Evolutionary conservation across 2,113 vertebrate genomes (phyloP), one percentile per base, ranked within the genome.

Genomic region (Panthera uncia): DNA sequence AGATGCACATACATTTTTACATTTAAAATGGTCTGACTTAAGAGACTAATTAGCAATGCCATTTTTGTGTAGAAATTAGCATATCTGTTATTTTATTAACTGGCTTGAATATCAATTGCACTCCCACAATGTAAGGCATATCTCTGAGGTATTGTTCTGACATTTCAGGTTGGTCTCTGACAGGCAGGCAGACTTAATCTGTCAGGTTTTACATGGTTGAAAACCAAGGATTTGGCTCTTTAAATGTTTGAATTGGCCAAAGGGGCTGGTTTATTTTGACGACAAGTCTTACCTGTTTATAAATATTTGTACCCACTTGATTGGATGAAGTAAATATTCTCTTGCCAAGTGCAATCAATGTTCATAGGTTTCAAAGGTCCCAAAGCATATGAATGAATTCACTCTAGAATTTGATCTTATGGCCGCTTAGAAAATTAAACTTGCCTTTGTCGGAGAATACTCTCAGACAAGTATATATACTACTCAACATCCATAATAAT

Each of bases 31-130:
- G 50, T 82, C 84, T 94, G 88, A 95, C 66, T 97, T 97, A 83
- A 92, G 31, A 97, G 87, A 93, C 86, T 97, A 97, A 98, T 97
- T 98, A 98, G 94, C 14, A 83, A 94, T 95, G 89, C 81, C 63
- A 94, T 91, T 98, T 97, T 94, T 89, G 33, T 96, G 95, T 95
- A 93, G 27, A 41, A 96, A 98, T 98, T 98, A 97, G 80, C 97
- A 97, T 98, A 96, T 98, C 92, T 93, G 81, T 97, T 97, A 98
- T 97, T 97, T 96, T 97, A 89, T 96, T 97, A 98, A 94, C 74
- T 94, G 50, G 76, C 45, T 96, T 93, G 96, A 98, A 96, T 98
- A 98, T 96, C 92, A 98, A 91, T 78, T 95, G 80, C 19, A 81
- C 31, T 96, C 31, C 86, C 84, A 98, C 71, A 50, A 93, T 91